Evolutionary conservation across 2,113 vertebrate genomes (phyloP).

Genomic region (Lates calcarifer): DNA sequence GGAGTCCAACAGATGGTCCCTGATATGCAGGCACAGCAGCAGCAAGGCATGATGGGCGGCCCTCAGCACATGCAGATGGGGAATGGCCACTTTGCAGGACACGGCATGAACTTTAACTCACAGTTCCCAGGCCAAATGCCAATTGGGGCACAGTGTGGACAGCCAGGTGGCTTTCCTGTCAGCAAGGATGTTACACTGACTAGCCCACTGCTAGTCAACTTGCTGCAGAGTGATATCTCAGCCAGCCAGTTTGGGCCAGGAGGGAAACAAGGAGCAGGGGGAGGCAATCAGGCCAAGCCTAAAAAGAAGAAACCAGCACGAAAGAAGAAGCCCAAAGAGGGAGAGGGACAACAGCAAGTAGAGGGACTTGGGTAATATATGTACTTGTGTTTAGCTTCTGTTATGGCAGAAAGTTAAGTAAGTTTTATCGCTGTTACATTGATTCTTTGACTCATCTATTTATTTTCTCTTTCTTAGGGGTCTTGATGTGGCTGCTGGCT

Average conservation of each 20-base stretch:
- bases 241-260: slow-evolving; percentile 97
- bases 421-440: not conserved
- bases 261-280: slow-evolving; percentile 91
- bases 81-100: slow-evolving; percentile 94
- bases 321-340: slow-evolving; percentile 93
- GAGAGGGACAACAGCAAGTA: slow-evolving; percentile 88
- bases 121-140: slow-evolving; percentile 93
- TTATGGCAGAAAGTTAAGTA: not conserved
- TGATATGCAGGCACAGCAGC: slow-evolving; percentile 93
- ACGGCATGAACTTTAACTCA: slow-evolving; percentile 89
- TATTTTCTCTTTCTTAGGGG: slow-evolving; percentile 76
- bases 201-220: slow-evolving; percentile 96
- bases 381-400: not conserved
- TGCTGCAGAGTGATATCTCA: slow-evolving; percentile 98
- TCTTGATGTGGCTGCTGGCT: slow-evolving; percentile 87
- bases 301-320: slow-evolving; percentile 99
- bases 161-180: slow-evolving; percentile 91
- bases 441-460: slow-evolving; percentile 4
- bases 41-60: slow-evolving; percentile 90
- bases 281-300: slow-evolving; percentile 89
- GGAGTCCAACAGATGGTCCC: slow-evolving; percentile 91
- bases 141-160: slow-evolving; percentile 87
- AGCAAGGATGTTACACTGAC: slow-evolving; percentile 98
- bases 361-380: slow-evolving; percentile 91
- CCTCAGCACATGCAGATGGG: slow-evolving; percentile 95